Base-by-base conservation (phyloP, 2,797 vertebrate species). In the Ateles fusciceps region DNA sequence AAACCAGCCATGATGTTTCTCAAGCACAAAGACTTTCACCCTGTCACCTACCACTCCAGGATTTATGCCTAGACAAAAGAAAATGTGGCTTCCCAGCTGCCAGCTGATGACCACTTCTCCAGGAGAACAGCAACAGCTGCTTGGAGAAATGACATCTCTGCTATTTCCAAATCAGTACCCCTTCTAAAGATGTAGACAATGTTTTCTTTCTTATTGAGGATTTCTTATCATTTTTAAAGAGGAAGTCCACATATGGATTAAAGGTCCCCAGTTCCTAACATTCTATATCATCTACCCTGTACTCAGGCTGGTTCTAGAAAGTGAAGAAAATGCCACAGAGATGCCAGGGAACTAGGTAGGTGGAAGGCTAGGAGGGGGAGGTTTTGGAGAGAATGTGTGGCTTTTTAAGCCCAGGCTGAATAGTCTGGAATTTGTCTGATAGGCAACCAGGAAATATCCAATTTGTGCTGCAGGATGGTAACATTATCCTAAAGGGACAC, bases 301-400 rank as follows among this genome's bases (percentile, higher is more conserved):
- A 14, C 61, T 87, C 52, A 91, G 52, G 42, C 11, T 10, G 12
- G 42, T 48, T 91, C 30, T 14, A 21, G n/a, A 48, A 15, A n/a
- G 24, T 28, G 19, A 33, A 33, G 2, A 7, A 12, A 57, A 30
- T 42, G 3, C 7, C 59, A 48, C 39, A 89, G 68, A 57, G 42
- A 52, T 85, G 36, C 12, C n/a, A 52, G 24, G 19, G 42, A 26
- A 1, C 5, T 36, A 28, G 13, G 3, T 21, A 30, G 24, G 50
- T 5, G 9, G 9, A 7, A 57, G 30, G 17, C 7, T 11, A 7
- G n/a, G 9, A 36, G 2, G 1, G 3, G 9, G 4, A 44, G 11
- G 13, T 22, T 36, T 7, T 36, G 7, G 22, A 76, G 4, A 86
- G 28, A 48, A 78, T 33, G 6, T 55, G 46, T 13, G 14, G 2